Base-by-base conservation (phyloP, 2,888 invertebrate species). In the Ormyrus labotus region DNA sequence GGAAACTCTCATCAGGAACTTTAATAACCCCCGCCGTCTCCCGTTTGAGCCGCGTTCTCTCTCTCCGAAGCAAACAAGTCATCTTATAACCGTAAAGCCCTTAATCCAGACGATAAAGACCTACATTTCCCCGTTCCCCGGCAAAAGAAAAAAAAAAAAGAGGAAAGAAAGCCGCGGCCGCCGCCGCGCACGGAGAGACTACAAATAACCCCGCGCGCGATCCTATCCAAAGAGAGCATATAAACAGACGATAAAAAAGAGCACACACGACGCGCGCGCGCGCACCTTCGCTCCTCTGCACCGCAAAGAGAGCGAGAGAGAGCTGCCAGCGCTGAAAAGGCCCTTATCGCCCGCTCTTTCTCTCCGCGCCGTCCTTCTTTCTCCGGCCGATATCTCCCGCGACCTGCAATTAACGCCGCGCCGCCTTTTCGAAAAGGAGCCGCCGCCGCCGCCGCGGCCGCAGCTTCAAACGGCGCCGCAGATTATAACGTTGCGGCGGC, bases 381-480 rank as follows among this genome's bases (percentile, higher is more conserved):
- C 19, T 13, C 45, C 47, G 57, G 63, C 67, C 75, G 80, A 80
- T 80, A 80, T 75, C 80, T 61, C 19, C 19, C 71, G 67, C 68
- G 68, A 76, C 64, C 78, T 78, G 74, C 81, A 81, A 78, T 81
- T 81, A 81, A 81, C 81, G 61, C 70, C 76, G 75, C 19, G 19
- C 75, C 74, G 76, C 51, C 85, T 86, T 87, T 84, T 85, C 82
- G 82, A 84, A 85, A 87, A 85, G 78, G 70, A 71, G 82, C 84
- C 84, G 85, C 86, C 85, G 47, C 84, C 67, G 85, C 86, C 85
- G 47, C 84, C 67, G 82, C 84, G 83, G 85, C 86, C 85, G 47
- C 84, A 64, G 80, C 83, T 71, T 87, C 87, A 88, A 88, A 88
- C 85, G 83, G 78, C 78, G 84, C 85, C 85, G 80, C 84, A 84